These are phyloP conservation scores for Auanema sp. DNA, from an alignment of 2,888 invertebrate species.

Conservation along the genomic window DNA sequence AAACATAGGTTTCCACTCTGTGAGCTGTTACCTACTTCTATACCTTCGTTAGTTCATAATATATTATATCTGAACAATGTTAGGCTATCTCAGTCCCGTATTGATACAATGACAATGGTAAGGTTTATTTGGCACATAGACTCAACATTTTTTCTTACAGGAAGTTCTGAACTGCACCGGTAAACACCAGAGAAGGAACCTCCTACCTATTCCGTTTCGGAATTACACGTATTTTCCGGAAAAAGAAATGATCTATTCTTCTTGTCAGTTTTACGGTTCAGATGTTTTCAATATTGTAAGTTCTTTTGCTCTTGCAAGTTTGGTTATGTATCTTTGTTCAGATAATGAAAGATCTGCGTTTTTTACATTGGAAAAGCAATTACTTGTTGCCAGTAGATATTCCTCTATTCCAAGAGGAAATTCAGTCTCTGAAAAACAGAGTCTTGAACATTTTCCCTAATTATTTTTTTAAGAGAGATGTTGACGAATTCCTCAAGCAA, in stretches of 20 bases:
- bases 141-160: not conserved
- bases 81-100: not conserved
- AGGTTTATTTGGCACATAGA: not conserved
- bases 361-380: slow-evolving; percentile 16
- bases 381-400: not conserved
- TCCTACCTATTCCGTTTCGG: slow-evolving; percentile 3
- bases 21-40: slow-evolving; percentile 66
- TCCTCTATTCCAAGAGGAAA: not conserved
- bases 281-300: slow-evolving; percentile 14
- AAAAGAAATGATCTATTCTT: slow-evolving; percentile 14
- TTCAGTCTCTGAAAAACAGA: not conserved
- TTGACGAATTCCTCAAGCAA: slow-evolving; percentile 15
- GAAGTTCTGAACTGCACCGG: slow-evolving; percentile 4
- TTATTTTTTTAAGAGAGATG: slow-evolving; percentile 13
- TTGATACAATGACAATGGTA: slow-evolving; percentile 13
- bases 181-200: not conserved
- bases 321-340: not conserved
- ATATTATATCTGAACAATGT: slow-evolving; percentile 41
- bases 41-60: slow-evolving; percentile 58
- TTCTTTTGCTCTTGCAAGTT: not conserved
- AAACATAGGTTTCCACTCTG: slow-evolving; percentile 68
- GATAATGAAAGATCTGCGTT: slow-evolving; percentile 19
- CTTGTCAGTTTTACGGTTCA: slow-evolving; percentile 14
- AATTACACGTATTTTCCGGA: slow-evolving; percentile 16
- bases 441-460: not conserved